Conservation (phyloP, 2,113 vertebrate genomes). For the Myiagra hebetior region DNA sequence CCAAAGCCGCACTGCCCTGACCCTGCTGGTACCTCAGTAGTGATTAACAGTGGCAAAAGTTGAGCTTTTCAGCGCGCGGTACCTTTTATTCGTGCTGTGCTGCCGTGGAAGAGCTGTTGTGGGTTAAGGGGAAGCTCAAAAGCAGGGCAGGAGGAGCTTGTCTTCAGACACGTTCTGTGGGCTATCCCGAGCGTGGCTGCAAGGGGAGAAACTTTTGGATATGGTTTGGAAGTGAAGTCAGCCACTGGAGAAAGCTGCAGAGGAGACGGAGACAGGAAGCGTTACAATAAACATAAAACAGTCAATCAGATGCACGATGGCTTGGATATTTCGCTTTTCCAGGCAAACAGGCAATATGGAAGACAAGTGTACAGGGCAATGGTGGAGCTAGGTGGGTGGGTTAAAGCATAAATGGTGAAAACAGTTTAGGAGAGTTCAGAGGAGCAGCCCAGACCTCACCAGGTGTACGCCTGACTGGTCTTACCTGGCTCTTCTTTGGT, state of each 20-base stretch:
- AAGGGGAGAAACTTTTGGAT: not conserved
- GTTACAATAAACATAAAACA: not conserved
- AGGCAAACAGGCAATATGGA: not conserved
- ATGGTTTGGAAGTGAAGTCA: not conserved
- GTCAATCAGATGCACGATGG: not conserved
- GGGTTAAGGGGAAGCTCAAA: not conserved
- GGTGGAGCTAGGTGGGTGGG: not conserved
- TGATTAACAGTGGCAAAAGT: not conserved
- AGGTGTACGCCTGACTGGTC: fast-evolving
- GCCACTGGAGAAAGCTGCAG: not conserved
- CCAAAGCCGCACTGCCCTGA: not conserved
- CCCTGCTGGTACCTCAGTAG: not conserved
- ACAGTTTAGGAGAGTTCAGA: not conserved
- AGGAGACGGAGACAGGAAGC: not conserved
- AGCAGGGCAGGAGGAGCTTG: not conserved
- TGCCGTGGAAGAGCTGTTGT: not conserved
- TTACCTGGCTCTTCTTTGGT: not conserved
- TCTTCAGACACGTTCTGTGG: not conserved
- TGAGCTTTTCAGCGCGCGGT: not conserved
- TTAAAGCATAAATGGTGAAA: not conserved
- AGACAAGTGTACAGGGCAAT: not conserved
- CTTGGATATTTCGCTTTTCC: not conserved
- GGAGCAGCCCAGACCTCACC: not conserved
- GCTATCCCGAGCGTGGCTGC: not conserved
- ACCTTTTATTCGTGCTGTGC: not conserved